Evolutionary conservation across 1,140 invertebrate species (phyloP).

Genomic region (Chrysomallon squamiferum): DNA sequence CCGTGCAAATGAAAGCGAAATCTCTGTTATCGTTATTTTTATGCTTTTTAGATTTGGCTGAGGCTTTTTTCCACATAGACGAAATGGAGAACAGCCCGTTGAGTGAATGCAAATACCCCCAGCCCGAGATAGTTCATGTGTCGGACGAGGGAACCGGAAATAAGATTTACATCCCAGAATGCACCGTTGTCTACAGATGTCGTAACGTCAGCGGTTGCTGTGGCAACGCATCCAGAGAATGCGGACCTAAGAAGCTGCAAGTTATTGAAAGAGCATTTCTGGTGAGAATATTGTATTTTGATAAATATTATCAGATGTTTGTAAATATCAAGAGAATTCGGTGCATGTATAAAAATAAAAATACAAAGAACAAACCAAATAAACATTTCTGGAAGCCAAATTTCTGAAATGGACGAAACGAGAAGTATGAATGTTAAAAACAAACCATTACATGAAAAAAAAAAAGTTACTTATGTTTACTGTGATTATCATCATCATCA

Average conservation of each 20-base stretch:
- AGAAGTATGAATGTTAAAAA: too few species aligned
- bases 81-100: slow-evolving; percentile 17
- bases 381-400: too few species aligned
- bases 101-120: slow-evolving; percentile 14
- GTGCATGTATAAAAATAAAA: too few species aligned
- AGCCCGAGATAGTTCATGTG: slow-evolving; percentile 25
- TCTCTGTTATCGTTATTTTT: not conserved
- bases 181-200: slow-evolving; percentile 27
- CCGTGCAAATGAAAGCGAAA: too few species aligned
- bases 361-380: too few species aligned
- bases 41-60: slow-evolving; percentile 12
- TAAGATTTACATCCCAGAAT: slow-evolving; percentile 18
- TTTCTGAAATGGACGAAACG: too few species aligned
- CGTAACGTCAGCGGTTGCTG: slow-evolving; percentile 30
- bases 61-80: slow-evolving; percentile 18
- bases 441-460: too few species aligned
- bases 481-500: too few species aligned
- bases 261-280: slow-evolving; percentile 24
- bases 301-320: too few species aligned
- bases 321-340: too few species aligned
- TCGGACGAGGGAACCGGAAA: slow-evolving; percentile 13
- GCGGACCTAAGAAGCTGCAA: slow-evolving; percentile 20
- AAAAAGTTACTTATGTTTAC: too few species aligned
- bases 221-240: slow-evolving; percentile 6
- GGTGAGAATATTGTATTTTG: slow-evolving; percentile 46